Percentiles rank a stretch among this genome's conserved stretches.
Evolutionary conservation across 2,797 vertebrate genomes (phyloP).

Genomic region (Clarias laeviceps): DNA sequence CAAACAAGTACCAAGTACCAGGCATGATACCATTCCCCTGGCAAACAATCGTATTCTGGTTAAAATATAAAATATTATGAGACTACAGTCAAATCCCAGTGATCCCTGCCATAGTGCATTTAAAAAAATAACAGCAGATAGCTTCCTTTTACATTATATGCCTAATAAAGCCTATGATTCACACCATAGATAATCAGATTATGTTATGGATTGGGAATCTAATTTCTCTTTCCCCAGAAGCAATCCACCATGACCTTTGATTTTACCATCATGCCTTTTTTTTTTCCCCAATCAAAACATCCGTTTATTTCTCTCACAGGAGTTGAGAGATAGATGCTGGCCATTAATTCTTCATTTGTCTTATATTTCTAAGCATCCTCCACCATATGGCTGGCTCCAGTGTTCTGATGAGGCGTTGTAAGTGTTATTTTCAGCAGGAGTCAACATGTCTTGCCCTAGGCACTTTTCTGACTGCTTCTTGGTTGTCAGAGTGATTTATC

Average conservation of each 20-base stretch:
- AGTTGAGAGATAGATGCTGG: slow-evolving; percentile 16
- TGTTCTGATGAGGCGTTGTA: slow-evolving; percentile 40
- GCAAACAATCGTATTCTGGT: not conserved
- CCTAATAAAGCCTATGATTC: slow-evolving; percentile 44
- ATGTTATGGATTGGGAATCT: slow-evolving; percentile 35
- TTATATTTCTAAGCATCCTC: slow-evolving; percentile 15
- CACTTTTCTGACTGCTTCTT: slow-evolving; percentile 38
- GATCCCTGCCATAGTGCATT: not conserved
- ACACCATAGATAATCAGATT: slow-evolving; percentile 54
- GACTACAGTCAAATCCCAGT: not conserved
- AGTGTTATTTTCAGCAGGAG: slow-evolving; percentile 52
- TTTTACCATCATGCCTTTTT: slow-evolving; percentile 26
- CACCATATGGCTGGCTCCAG: slow-evolving; percentile 40
- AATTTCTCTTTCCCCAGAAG: slow-evolving; percentile 44
- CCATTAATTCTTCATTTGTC: slow-evolving; percentile 42
- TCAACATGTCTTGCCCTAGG: slow-evolving; percentile 48
- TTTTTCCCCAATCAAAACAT: slow-evolving; percentile 16
- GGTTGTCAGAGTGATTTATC: slow-evolving; percentile 56
- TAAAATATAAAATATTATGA: slow-evolving; percentile 10
- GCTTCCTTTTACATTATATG: slow-evolving; percentile 24
- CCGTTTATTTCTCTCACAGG: slow-evolving; percentile 16
- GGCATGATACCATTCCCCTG: slow-evolving; percentile 18
- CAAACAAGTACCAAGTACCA: not conserved
- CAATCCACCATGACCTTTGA: slow-evolving; percentile 45
- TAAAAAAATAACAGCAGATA: slow-evolving; percentile 8